Percentiles rank a stretch among this genome's conserved stretches.
Conservation (phyloP, 2,797 vertebrate species). For the Psittacula derbiana region DNA sequence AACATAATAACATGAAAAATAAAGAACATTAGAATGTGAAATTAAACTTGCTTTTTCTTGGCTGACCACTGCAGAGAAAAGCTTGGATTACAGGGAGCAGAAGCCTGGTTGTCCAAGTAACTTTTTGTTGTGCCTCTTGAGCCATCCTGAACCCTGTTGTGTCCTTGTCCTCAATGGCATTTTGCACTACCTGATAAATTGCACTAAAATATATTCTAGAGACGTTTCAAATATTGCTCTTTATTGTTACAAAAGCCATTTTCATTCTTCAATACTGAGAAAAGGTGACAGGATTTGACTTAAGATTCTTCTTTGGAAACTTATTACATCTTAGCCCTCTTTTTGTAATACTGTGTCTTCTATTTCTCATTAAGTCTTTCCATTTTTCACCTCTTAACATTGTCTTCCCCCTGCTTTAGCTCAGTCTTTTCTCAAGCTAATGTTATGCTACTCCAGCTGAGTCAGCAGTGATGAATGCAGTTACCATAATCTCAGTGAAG, state of each 20-base stretch:
- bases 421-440: neutral
- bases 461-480: neutral
- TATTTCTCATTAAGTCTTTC: neutral
- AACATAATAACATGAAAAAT: rapidly evolving
- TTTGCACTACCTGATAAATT: neutral
- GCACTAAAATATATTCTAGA: neutral
- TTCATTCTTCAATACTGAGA: neutral
- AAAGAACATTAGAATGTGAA: neutral
- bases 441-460: neutral
- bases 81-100: neutral
- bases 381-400: neutral
- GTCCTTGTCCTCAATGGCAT: neutral
- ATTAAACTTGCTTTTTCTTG: neutral
- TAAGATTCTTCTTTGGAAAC: neutral
- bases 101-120: neutral
- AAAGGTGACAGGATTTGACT: neutral
- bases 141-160: neutral
- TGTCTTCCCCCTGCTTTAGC: neutral
- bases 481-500: neutral
- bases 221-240: neutral
- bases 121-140: neutral
- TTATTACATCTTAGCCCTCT: neutral
- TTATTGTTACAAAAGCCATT: neutral
- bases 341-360: neutral
- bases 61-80: neutral